Evolutionary conservation across 2,888 invertebrate species (phyloP).

Genomic region (Orthosia gothica): DNA sequence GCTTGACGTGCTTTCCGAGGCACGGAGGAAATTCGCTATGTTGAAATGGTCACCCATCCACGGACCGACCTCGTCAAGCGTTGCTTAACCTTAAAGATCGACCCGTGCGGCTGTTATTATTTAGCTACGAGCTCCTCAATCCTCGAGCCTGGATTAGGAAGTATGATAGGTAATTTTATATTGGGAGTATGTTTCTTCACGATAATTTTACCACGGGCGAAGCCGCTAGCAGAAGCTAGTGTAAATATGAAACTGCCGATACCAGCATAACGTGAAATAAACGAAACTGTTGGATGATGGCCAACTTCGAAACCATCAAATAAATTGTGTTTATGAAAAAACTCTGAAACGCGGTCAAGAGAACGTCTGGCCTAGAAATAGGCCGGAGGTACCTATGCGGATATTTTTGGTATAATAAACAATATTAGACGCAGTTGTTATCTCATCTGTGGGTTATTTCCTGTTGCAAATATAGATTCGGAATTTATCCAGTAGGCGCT

Average conservation of each 20-base stretch:
- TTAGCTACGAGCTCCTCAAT: too few species aligned
- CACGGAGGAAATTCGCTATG: too few species aligned
- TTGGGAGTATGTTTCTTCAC: too few species aligned
- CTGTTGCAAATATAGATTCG: constrained; percentile 9
- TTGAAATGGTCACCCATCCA: too few species aligned
- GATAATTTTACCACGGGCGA: too few species aligned
- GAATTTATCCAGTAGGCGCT: not conserved
- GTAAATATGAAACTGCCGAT: constrained; percentile 30
- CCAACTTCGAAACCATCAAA: constrained; percentile 41
- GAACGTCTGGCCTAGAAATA: constrained; percentile 6
- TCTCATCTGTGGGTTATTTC: constrained; percentile 21
- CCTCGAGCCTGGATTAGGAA: too few species aligned
- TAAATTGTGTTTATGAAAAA: constrained; percentile 46
- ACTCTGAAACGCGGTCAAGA: constrained; percentile 35
- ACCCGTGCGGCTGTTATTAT: too few species aligned
- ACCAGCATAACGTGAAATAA: constrained; percentile 28
- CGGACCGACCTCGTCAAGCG: too few species aligned
- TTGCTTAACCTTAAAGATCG: too few species aligned
- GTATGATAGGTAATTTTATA: too few species aligned
- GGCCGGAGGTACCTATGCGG: not conserved
- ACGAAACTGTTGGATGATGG: constrained; percentile 49
- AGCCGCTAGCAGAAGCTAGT: not conserved
- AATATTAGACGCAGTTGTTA: not conserved
- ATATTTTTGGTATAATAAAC: not conserved
- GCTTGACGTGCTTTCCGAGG: too few species aligned